These are phyloP conservation scores for Conchocele bisecta DNA, from an alignment of 2,888 invertebrate species.

Conservation along the genomic window DNA sequence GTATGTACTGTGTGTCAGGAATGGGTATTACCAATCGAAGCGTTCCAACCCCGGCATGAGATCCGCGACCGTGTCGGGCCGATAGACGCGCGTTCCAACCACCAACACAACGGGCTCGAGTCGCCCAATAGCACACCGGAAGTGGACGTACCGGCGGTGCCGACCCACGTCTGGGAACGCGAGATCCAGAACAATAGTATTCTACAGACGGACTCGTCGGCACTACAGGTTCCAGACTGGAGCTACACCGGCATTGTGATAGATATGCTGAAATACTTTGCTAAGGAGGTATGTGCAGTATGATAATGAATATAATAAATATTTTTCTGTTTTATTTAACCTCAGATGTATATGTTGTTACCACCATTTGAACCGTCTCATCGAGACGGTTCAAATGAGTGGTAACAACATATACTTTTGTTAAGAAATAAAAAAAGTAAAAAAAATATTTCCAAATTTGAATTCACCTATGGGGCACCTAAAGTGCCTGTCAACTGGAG, in stretches of 20 bases:
- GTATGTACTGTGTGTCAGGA: constrained; percentile 86
- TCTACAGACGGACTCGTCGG: background rate
- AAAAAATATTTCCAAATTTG: too few species aligned
- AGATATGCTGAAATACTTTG: constrained; percentile 90
- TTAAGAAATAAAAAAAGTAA: too few species aligned
- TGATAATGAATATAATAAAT: too few species aligned
- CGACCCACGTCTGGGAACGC: constrained; percentile 11
- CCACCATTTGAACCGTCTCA: too few species aligned
- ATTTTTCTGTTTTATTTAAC: too few species aligned
- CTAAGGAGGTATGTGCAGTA: constrained; percentile 85
- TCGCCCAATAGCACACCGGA: constrained; percentile 55
- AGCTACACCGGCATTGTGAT: constrained; percentile 87
- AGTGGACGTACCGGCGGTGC: constrained; percentile 44
- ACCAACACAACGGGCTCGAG: constrained; percentile 41
- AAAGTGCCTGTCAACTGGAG: too few species aligned
- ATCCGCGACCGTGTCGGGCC: constrained; percentile 84
- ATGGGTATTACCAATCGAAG: constrained; percentile 91
- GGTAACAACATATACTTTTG: too few species aligned
- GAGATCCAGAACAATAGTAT: background rate
- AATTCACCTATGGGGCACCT: too few species aligned
- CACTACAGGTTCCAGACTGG: constrained; percentile 69
- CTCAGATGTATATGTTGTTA: too few species aligned
- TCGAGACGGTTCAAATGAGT: too few species aligned
- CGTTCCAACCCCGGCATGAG: constrained; percentile 91
- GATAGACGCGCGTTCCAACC: constrained; percentile 45